Evolutionary conservation across 2,113 vertebrate species (phyloP), one percentile per base, ranked within the genome.

Genomic region (Gavia stellata): DNA sequence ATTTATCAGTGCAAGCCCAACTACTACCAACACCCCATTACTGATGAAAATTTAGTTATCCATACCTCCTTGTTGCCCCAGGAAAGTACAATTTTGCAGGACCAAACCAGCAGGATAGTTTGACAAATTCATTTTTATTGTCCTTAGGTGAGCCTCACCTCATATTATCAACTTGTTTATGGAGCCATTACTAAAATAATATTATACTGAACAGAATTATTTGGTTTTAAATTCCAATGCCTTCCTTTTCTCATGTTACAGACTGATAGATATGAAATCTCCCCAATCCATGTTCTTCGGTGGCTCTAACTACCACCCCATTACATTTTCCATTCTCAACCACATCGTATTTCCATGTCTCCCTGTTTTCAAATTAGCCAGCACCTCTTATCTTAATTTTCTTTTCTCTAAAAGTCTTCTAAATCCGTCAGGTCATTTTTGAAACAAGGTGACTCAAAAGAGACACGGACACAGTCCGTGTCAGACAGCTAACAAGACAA

Each of bases 251-350:
- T 62, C 14, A 4, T 1, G 9, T 14, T 33, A 53, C 36, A 53
- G 50, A 38, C 26, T 6, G 16, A 45, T 0, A 44, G 53, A 70
- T 29, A 17, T 1, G 8, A 61, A 73, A 40, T 5, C 25, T 49
- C 18, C 15, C 40, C 20, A 3, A 20, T 6, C 18, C 21, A 12
- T 0, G 1, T 11, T 50, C 66, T 56, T 20, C 3, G 1, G 38
- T 3, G 16, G 8, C 16, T 3, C 49, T 2, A 55, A 42, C 31
- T 9, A 52, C 58, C 44, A 58, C 7, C 4, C 23, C 44, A 24
- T 34, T 1, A 8, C 42, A 38, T 84, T 56, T 53, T 25, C 65
- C n/a, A 18, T 20, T 19, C 47, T 61, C 59, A 31, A 7, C 34
- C 10, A 36, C 24, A 4, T 7, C 3, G 0, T 7, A 73, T 50